Evolutionary conservation across 2,113 vertebrate species (phyloP), one percentile per base, ranked within the genome.

Genomic region (Ammodytes dubius): DNA sequence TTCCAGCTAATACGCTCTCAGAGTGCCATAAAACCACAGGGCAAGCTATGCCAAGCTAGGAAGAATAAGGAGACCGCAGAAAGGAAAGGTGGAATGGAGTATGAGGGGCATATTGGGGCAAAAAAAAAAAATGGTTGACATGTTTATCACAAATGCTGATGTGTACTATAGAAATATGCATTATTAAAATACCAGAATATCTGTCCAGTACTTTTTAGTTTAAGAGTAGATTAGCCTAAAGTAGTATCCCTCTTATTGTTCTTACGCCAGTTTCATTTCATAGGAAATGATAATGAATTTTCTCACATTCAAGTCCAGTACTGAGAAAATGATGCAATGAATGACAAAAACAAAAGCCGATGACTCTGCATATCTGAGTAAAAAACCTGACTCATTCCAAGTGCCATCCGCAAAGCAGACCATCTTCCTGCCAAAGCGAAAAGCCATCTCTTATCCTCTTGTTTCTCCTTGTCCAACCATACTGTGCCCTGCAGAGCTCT

Each of bases 1-100:
- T 93, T 88, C 27, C 75, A 84, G 85, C 73, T 93, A 86, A 92
- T 90, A 68, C 76, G 77, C 83, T 86, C 81, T 89, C 71, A 85
- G 85, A 83, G 83, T 90, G 84, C 74, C 50, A 83, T 88, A 87
- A 91, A 93, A 91, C 63, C 64, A 80, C 81, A 76, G 86, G 85
- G 72, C 63, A 89, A 70, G 84, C 74, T 72, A 84, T 85, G 74
- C 79, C 54, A 79, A 66, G 73, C 49, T 27, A 57, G 53, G 57
- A 68, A 42, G 59, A 70, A 82, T 85, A 69, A 59, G 39, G 58
- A 76, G 27, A 75, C 54, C 8, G 70, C 46, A 66, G 56, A 75
- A 74, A 81, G n/a, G 49, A 19, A 79, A 76, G 52, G 72, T 67
- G 52, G 63, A 89, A 39, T 50, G 50, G 60, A 6, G 14, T 57